A percentile compares a stretch with the other conserved stretches of the same genome.
Conservation (phyloP, 2,888 invertebrate genomes). For the Tachystola acroxantha region DNA sequence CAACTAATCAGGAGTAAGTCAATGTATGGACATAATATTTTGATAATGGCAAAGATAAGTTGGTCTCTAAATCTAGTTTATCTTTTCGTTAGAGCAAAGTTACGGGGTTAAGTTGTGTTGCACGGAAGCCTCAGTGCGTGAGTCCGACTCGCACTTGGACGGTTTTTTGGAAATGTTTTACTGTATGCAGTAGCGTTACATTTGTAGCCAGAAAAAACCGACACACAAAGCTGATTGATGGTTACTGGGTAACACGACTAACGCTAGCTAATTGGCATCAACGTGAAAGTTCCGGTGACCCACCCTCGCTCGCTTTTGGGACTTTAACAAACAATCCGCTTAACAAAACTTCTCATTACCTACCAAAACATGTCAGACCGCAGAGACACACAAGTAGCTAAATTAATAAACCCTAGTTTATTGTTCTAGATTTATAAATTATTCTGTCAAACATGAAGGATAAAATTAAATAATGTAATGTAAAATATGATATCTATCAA, state of each 20-base stretch:
- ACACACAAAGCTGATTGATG: conserved; percentile 13
- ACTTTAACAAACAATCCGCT: conserved; percentile 6
- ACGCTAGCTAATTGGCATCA: conserved; percentile 25
- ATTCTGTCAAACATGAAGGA: too few species aligned
- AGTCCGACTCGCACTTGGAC: too few species aligned
- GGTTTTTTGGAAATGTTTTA: not conserved
- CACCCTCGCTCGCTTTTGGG: conserved; percentile 3
- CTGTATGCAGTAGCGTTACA: not conserved
- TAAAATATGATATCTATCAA: too few species aligned
- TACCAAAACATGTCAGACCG: not conserved
- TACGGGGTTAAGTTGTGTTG: too few species aligned
- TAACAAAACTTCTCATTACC: conserved; percentile 7
- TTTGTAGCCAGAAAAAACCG: not conserved
- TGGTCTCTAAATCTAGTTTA: too few species aligned
- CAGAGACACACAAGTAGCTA: not conserved
- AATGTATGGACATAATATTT: too few species aligned
- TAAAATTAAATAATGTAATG: too few species aligned
- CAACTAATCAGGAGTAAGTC: too few species aligned
- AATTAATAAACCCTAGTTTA: not conserved
- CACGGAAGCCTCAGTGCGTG: too few species aligned
- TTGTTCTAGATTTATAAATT: not conserved
- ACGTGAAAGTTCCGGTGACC: conserved; percentile 14
- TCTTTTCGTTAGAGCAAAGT: too few species aligned
- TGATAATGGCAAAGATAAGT: too few species aligned
- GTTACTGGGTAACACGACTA: conserved; percentile 27